These are phyloP conservation scores for Troides oblongomaculatus DNA, from an alignment of 2,888 invertebrate species.

Conservation along the genomic window DNA sequence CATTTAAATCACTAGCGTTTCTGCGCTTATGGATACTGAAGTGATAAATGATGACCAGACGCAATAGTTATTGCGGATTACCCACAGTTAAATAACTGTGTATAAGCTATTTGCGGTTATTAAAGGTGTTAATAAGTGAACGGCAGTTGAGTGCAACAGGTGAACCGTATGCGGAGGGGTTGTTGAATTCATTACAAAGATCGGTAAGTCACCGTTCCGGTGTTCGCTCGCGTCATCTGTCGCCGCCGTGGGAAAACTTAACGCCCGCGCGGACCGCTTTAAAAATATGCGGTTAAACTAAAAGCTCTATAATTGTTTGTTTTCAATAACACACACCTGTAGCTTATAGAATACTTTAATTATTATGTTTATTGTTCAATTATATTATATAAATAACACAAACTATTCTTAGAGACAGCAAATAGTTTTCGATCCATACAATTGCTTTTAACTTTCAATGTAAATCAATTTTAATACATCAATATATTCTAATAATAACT, in stretches of 20 bases:
- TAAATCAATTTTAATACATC: too few species aligned
- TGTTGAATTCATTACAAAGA: slow-evolving; percentile 62
- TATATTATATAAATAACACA: too few species aligned
- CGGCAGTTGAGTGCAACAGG: slow-evolving; percentile 60
- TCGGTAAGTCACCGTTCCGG: slow-evolving; percentile 78
- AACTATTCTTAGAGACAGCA: too few species aligned
- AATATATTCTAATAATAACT: too few species aligned
- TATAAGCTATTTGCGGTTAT: slow-evolving; percentile 11
- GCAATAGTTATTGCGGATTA: too few species aligned
- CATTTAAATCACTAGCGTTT: too few species aligned
- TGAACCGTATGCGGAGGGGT: slow-evolving; percentile 48
- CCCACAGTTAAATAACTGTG: slow-evolving; percentile 1
- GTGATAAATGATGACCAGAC: too few species aligned
- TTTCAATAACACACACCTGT: not conserved
- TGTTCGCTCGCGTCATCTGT: slow-evolving; percentile 49
- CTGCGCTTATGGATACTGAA: too few species aligned
- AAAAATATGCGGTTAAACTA: not conserved
- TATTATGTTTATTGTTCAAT: too few species aligned
- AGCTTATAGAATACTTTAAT: not conserved
- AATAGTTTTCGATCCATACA: too few species aligned
- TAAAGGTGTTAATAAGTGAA: slow-evolving; percentile 31
- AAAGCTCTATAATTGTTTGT: not conserved
- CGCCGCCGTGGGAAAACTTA: slow-evolving; percentile 76
- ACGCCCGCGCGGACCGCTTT: slow-evolving; percentile 50
- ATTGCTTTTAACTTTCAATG: too few species aligned